phyloP scores from a whole-genome alignment of 2,888 invertebrate genomes.

The Sinodicranocentrus sp. region DNA sequence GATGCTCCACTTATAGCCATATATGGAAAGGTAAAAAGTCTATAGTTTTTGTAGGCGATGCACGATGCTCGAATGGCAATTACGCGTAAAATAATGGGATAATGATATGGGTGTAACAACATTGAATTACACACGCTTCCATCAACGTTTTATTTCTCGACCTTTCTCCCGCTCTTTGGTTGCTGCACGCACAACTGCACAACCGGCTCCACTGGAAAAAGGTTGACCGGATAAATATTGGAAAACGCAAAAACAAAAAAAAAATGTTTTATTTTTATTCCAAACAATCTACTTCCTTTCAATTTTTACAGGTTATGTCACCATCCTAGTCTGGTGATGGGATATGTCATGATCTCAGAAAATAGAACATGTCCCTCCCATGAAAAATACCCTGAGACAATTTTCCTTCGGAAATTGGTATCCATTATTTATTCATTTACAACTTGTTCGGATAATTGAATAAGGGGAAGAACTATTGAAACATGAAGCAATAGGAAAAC shows the following conservation, averaged over 20 bases:
- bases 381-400: neutral
- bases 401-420: neutral
- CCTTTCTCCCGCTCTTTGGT: slow-evolving; percentile 36
- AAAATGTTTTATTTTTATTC: too few relatives aligned
- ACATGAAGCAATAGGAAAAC: slow-evolving; percentile 3
- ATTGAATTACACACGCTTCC: slow-evolving; percentile 58
- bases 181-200: too few relatives aligned
- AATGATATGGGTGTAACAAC: slow-evolving; percentile 67
- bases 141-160: slow-evolving; percentile 54
- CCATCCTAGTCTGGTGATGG: too few relatives aligned
- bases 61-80: slow-evolving; percentile 63
- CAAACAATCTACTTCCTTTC: too few relatives aligned
- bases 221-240: too few relatives aligned
- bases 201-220: too few relatives aligned
- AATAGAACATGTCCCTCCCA: too few relatives aligned
- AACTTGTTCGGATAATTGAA: slow-evolving; percentile 34
- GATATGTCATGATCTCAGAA: too few relatives aligned
- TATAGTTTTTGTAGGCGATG: slow-evolving; percentile 11
- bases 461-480: slow-evolving; percentile 12
- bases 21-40: neutral
- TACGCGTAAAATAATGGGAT: slow-evolving; percentile 73
- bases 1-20: too few relatives aligned
- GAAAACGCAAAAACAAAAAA: too few relatives aligned
- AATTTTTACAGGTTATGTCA: too few relatives aligned
- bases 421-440: slow-evolving; percentile 26